phyloP scores from a whole-genome alignment of 2,888 invertebrate species.

The Pegoplata infirma region DNA sequence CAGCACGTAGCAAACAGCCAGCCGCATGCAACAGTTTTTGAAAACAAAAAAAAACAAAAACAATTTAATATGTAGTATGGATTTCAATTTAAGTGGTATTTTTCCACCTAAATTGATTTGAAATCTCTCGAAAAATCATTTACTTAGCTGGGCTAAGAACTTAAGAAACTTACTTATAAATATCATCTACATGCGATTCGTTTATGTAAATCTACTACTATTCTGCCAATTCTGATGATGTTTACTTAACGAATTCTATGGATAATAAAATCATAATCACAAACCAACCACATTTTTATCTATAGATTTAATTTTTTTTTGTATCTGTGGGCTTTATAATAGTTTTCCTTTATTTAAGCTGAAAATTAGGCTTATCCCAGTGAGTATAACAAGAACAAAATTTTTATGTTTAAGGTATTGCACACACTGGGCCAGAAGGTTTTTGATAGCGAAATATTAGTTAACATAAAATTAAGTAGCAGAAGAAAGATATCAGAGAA shows the following conservation, averaged over 20 bases:
- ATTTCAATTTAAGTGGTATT: conserved; percentile 1
- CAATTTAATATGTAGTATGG: neutral
- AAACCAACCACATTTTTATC: conserved; percentile 25
- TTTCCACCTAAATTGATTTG: conserved; percentile 19
- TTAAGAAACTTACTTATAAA: neutral
- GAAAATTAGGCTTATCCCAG: conserved; percentile 51
- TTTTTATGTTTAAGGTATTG: neutral
- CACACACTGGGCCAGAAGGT: conserved; percentile 20
- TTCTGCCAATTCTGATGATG: conserved; percentile 6
- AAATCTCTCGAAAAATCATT: neutral
- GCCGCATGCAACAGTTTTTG: neutral
- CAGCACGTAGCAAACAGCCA: conserved; percentile 41
- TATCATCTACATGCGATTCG: neutral
- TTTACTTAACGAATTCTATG: conserved; percentile 45
- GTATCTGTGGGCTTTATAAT: conserved; percentile 24
- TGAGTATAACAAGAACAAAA: conserved; percentile 22
- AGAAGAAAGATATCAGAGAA: too few relatives aligned
- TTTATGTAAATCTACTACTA: neutral
- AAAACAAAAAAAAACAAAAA: conserved; percentile 11
- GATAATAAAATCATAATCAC: conserved; percentile 74
- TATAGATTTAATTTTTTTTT: neutral
- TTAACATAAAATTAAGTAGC: too few relatives aligned
- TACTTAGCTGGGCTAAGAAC: neutral
- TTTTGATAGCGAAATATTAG: too few relatives aligned
- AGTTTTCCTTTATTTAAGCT: conserved; percentile 26